These are phyloP conservation scores for Meles meles DNA, from an alignment of 2,113 vertebrate species.

Conservation along the genomic window DNA sequence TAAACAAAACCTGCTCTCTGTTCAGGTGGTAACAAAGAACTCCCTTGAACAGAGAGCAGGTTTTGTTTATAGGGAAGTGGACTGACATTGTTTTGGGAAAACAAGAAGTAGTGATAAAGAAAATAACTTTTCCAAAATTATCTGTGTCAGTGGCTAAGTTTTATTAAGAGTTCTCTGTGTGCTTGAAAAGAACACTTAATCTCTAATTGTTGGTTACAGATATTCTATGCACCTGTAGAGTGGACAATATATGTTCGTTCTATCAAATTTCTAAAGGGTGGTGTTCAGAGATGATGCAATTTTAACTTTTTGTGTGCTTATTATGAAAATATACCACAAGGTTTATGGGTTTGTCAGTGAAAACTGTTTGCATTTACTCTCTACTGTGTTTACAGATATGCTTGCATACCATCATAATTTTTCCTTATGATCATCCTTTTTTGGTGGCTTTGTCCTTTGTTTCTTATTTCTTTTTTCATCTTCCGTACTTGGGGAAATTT, in stretches of 20 bases:
- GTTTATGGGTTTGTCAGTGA: background rate
- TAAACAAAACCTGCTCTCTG: too few relatives aligned
- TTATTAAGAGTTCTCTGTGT: background rate
- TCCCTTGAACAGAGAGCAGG: background rate
- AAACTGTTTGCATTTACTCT: background rate
- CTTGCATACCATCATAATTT: background rate
- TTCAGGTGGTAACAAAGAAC: too few relatives aligned
- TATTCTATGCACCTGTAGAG: background rate
- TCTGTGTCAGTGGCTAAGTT: background rate
- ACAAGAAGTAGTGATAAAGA: background rate
- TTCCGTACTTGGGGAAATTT: background rate
- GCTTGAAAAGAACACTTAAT: background rate
- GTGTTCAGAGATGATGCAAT: background rate
- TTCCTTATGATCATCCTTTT: background rate
- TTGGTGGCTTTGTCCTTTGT: background rate
- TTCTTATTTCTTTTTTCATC: background rate
- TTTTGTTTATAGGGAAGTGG: background rate
- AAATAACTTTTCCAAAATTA: background rate
- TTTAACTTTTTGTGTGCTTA: background rate
- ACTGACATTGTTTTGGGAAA: background rate
- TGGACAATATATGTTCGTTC: background rate
- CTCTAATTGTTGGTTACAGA: background rate
- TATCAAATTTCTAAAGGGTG: background rate
- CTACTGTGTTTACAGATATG: background rate
- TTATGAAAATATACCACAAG: background rate